Base-by-base conservation (phyloP, 2,888 invertebrate genomes). In the Synanthedon formicaeformis region DNA sequence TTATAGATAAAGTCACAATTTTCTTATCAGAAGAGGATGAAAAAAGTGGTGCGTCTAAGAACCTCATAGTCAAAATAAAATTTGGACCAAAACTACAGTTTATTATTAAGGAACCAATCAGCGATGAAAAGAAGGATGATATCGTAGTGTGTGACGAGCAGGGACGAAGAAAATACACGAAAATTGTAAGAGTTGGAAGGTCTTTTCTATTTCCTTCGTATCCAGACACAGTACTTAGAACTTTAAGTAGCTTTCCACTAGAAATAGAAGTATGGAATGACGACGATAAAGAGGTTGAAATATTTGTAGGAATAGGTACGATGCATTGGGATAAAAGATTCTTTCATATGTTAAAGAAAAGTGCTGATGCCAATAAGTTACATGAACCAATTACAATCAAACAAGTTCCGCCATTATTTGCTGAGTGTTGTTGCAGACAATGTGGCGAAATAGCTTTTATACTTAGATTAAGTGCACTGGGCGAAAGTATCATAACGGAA, bases 141-240 rank as follows among this genome's bases (percentile, higher is more conserved):
- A 65, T 76, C 0, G 62, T 83, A 11, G 71, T 72, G 60, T 69
- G 68, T 41, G 78, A 83, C 53, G 75, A 74, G 48, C 58, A 69
- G 18, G 82, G 81, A 1, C 66, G 64, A 54, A 73, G 73, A 60
- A 75, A 78, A 65, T 85, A 75, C 73, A 66, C 80, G 51, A 70
- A 81, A 69, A 69, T 67, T 51, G 70, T 88, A 68, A 68, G 88
- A 83, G 69, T 82, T 55, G 77, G 90, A 73, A 89, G 89, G 79
- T 90, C 90, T 1, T 84, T 78, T 61, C 61, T 90, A 16, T 90
- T 90, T 53, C 77, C 89, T 5, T 80, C 82, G 18, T 84, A 79
- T 52, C 78, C 89, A 4, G 82, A 86, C 48, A 80, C 81, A 2
- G 66, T 90, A 12, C 67, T 86, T 1, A 68, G 77, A 58, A 78